phyloP scores from a whole-genome alignment of 1,140 invertebrate species.

The Lutraria rhynchaena region DNA sequence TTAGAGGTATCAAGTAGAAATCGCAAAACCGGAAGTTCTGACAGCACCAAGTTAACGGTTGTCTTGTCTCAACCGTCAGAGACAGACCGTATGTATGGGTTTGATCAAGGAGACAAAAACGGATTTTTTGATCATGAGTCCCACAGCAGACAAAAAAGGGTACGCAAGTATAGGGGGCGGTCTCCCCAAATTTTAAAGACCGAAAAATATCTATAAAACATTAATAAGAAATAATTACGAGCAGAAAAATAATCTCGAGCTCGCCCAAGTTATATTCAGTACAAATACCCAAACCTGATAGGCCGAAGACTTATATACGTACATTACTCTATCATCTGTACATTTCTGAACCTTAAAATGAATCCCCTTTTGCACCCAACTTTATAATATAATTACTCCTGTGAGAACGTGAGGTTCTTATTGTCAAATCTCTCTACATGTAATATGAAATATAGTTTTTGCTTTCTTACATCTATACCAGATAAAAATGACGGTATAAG shows the following conservation, averaged over 20 bases:
- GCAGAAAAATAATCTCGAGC: background rate
- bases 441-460: too few relatives aligned
- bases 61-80: background rate
- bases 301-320: too few relatives aligned
- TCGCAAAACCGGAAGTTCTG: background rate
- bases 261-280: background rate
- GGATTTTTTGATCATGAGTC: background rate
- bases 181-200: background rate
- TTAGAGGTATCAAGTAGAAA: slow-evolving; percentile 14
- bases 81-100: background rate
- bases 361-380: too few relatives aligned
- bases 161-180: background rate
- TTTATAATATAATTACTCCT: too few relatives aligned
- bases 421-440: too few relatives aligned
- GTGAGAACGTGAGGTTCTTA: too few relatives aligned
- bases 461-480: too few relatives aligned
- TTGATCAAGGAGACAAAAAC: background rate
- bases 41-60: slow-evolving; percentile 11
- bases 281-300: background rate
- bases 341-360: too few relatives aligned
- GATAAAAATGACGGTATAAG: too few relatives aligned
- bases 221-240: background rate
- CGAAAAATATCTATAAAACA: background rate
- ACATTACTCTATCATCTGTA: too few relatives aligned
- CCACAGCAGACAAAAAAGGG: slow-evolving; percentile 1